A percentile compares a stretch with the other conserved stretches of the same genome.
Conservation (phyloP, 2,113 vertebrate species). For the Otolemur garnettii region DNA sequence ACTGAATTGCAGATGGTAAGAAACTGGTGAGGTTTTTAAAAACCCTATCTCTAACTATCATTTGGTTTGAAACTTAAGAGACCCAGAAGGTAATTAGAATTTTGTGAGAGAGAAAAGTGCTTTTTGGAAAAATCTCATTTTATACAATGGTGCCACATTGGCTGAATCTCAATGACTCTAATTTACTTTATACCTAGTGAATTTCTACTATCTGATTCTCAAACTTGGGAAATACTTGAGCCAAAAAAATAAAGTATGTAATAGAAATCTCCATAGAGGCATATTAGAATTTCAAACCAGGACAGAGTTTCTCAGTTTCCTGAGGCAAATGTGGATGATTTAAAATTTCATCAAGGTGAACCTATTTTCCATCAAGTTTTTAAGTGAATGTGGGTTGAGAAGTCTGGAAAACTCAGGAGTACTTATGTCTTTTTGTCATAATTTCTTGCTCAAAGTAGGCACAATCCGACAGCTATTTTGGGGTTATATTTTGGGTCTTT, state of each 20-base stretch:
- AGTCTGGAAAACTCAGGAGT: constrained; percentile 9
- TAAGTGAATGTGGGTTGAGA: constrained; percentile 47
- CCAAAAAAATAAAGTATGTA: constrained; percentile 50
- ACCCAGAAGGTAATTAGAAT: neutral
- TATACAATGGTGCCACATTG: neutral
- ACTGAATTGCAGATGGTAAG: neutral
- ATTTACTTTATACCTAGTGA: constrained; percentile 19
- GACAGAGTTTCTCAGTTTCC: constrained; percentile 61
- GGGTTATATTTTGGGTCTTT: neutral
- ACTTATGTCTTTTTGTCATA: neutral
- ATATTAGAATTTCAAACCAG: constrained; percentile 72
- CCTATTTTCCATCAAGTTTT: constrained; percentile 50
- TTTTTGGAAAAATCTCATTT: constrained; percentile 34
- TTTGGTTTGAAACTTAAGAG: constrained; percentile 11
- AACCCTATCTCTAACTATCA: constrained; percentile 7
- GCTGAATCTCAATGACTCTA: neutral
- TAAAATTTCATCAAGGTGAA: constrained; percentile 72
- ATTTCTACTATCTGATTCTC: constrained; percentile 41
- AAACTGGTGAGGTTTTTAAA: neutral
- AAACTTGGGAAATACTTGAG: constrained; percentile 44
- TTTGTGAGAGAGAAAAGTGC: constrained; percentile 17
- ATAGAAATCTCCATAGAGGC: constrained; percentile 41
- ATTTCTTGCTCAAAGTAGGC: neutral
- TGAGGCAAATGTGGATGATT: constrained; percentile 48
- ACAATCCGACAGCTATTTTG: neutral